Evolutionary conservation across 2,888 invertebrate species (phyloP).

Genomic region (Brassicogethes aeneus): DNA sequence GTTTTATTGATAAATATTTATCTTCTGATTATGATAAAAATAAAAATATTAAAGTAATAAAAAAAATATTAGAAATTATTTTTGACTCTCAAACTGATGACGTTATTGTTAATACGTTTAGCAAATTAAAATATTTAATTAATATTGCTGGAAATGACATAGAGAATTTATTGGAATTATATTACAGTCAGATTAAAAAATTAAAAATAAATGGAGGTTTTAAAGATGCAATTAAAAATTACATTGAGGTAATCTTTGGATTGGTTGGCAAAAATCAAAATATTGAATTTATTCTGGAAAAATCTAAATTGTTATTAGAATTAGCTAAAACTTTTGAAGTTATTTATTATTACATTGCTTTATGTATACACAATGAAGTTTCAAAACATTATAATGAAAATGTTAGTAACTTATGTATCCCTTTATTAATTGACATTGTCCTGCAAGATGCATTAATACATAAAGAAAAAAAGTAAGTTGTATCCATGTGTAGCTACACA

Average conservation of each 20-base stretch:
- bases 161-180: background rate
- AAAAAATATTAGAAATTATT: constrained; percentile 13
- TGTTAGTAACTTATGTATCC: constrained; percentile 21
- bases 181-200: constrained; percentile 7
- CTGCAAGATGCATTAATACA: constrained; percentile 44
- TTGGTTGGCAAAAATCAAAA: too few relatives aligned
- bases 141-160: too few relatives aligned
- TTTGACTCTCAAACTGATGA: constrained; percentile 17
- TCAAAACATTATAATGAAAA: constrained; percentile 1
- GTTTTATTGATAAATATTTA: background rate
- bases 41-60: background rate
- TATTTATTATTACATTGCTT: constrained; percentile 11
- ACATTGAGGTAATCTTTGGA: too few relatives aligned
- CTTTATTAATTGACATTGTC: constrained; percentile 42
- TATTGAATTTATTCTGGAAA: too few relatives aligned
- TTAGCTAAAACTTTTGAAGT: constrained; percentile 9
- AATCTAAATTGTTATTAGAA: constrained; percentile 8
- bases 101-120: constrained; percentile 15
- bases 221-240: too few relatives aligned
- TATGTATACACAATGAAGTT: constrained; percentile 8
- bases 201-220: constrained; percentile 14
- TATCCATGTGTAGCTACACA: background rate
- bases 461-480: constrained; percentile 47
- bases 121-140: constrained; percentile 13
- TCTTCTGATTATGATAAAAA: background rate